Conservation (phyloP, 2,888 invertebrate genomes). For the Drosophila ezoana region DNA sequence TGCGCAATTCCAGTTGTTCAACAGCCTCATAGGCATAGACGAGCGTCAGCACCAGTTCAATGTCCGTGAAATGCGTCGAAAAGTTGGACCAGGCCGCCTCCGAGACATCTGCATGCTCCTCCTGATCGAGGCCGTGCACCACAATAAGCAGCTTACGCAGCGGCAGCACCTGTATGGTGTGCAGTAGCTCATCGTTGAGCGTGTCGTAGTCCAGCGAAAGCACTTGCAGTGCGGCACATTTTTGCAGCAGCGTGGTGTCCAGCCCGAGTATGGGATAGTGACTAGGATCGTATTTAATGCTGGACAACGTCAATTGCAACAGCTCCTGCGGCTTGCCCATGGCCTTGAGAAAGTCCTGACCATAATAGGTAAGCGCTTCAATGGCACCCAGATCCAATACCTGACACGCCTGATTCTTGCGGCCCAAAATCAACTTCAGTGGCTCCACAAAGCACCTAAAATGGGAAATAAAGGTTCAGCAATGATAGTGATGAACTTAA, state of each 20-base stretch:
- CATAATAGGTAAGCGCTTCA: slow-evolving; percentile 84
- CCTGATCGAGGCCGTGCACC: slow-evolving; percentile 88
- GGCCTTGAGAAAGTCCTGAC: slow-evolving; percentile 83
- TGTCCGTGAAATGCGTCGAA: slow-evolving; percentile 81
- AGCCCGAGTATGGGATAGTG: slow-evolving; percentile 87
- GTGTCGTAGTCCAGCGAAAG: slow-evolving; percentile 84
- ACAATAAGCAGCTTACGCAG: slow-evolving; percentile 89
- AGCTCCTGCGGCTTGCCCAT: slow-evolving; percentile 86
- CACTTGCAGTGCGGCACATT: slow-evolving; percentile 87
- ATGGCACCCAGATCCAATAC: slow-evolving; percentile 84
- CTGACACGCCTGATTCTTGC: slow-evolving; percentile 81
- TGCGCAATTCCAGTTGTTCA: slow-evolving; percentile 87
- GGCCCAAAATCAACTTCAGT: slow-evolving; percentile 82
- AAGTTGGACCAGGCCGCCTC: slow-evolving; percentile 88
- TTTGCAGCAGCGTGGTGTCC: slow-evolving; percentile 86
- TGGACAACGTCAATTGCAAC: slow-evolving; percentile 88
- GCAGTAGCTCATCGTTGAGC: slow-evolving; percentile 82
- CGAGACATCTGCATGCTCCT: slow-evolving; percentile 87
- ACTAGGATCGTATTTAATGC: slow-evolving; percentile 90
- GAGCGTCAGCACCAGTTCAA: slow-evolving; percentile 82
- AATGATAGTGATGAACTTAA: background rate
- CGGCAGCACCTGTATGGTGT: slow-evolving; percentile 83
- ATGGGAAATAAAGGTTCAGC: background rate
- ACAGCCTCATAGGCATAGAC: slow-evolving; percentile 90
- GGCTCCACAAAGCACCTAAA: slow-evolving; percentile 84